Evolutionary conservation across 1,140 invertebrate genomes (phyloP), one percentile per base, ranked within the genome.

Genomic region (Acyrthosiphon pisum): DNA sequence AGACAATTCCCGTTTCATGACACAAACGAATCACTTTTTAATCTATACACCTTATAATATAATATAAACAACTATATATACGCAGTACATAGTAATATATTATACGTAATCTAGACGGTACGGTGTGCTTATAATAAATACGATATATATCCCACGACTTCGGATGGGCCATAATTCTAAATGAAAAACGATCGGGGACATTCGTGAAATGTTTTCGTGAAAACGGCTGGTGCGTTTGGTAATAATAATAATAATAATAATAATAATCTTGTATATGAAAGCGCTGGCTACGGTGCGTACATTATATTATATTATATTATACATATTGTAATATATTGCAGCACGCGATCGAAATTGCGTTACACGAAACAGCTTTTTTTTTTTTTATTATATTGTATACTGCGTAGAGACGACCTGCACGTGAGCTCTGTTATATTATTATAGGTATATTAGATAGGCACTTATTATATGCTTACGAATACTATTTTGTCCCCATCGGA

Each of bases 301-400:
- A 41, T 41, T 84, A 84, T 84, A 50, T 46, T 46, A 46, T 81
- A 76, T 35, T 20, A 83, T 44, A 84, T 20, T 81, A n/a, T 84
- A 84, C 23, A 20, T 84, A 84, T 84, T 26, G 2, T 76, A n/a
- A 18, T n/a, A 76, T n/a, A 76, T 76, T 18, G 3, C 9, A 23
- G 50, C 88, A 89, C 88, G 88, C 88, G 50, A 89, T 89, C 50
- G 35, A 89, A 89, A 89, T 30, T n/a, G 9, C 8, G 83, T 41
- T 88, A 56, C 48, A 89, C 35, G 35, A 53, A 41, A 56, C 30
- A 23, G 50, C 37, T 41, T 89, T 56, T 89, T 89, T 8, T 20
- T 48, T 41, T 84, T 11, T 23, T n/a, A 86, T 44, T 30, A 41
- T 44, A 46, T 86, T 76, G n/a, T 35, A 20, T 1, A 76, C 4